These are phyloP conservation scores for Eurois occulta DNA, from an alignment of 2,888 invertebrate species.

Conservation along the genomic window DNA sequence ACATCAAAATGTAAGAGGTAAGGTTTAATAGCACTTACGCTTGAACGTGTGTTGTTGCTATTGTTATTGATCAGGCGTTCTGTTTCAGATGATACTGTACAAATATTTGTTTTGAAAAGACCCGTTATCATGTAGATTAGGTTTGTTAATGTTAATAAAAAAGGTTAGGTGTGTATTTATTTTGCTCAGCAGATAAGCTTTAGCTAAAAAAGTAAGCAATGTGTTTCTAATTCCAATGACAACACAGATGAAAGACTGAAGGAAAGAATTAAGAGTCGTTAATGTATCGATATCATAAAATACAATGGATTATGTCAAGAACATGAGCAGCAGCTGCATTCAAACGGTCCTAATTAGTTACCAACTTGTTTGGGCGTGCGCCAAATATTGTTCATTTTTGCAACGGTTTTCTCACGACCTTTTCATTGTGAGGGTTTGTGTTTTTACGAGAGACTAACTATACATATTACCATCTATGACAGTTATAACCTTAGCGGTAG, in stretches of 20 bases:
- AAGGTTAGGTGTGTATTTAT: neutral
- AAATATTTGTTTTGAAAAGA: neutral
- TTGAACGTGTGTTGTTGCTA: constrained; percentile 54
- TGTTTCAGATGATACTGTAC: neutral
- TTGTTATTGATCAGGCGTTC: constrained; percentile 55
- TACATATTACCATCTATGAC: neutral
- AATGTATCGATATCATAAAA: neutral
- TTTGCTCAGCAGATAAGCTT: neutral
- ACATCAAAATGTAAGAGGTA: constrained; percentile 4
- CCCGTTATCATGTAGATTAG: too few species aligned
- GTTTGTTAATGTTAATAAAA: too few species aligned
- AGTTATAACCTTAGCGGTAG: neutral
- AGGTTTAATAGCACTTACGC: constrained; percentile 28
- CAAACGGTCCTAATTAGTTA: constrained; percentile 1
- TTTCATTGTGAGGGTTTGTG: neutral
- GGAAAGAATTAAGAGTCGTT: neutral
- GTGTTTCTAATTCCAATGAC: neutral
- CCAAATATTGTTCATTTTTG: constrained; percentile 5
- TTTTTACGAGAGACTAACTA: neutral
- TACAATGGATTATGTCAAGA: neutral
- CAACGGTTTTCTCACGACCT: neutral
- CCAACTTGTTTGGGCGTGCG: constrained; percentile 8
- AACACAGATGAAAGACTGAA: neutral
- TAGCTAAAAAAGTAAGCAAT: neutral
- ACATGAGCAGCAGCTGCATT: neutral